Evolutionary conservation across 2,113 vertebrate genomes (phyloP), one percentile per base, ranked within the genome.

Genomic region (Loxodonta africana): DNA sequence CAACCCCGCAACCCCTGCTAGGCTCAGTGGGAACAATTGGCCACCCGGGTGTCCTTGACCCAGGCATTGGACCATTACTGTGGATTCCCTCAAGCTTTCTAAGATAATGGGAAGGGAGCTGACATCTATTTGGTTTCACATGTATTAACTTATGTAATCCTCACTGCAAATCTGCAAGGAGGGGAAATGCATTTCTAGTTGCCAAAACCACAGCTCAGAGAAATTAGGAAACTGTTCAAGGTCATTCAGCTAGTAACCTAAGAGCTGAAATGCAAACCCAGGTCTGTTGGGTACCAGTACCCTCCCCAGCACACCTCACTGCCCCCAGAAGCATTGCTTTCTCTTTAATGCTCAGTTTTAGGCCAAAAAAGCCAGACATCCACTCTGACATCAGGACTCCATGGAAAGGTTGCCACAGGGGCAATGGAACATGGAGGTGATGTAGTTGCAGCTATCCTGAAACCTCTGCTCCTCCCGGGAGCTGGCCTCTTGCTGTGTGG

Each of bases 331-430:
- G 18, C n/a, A 20, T 8, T 82, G 23, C 60, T 78, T 53, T 53
- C 71, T 92, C 14, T 77, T 90, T 84, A 69, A 65, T 53, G 88
- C 41, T 85, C 88, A 14, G 44, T n/a, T 87, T 74, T 25, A 82
- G 57, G 53, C 1, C 33, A 20, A 30, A 73, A 63, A 28, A 33
- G 26, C 25, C 82, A 76, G 9, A 41, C 8, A 17, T 86, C 48
- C 86, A 48, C 23, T 76, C 86, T 83, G 78, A 67, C 14, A 73
- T 26, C 37, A 94, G 73, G 73, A 92, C 53, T 21, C 11, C 33
- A 9, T 9, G 30, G 62, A 48, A 81, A 73, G 81, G 51, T 71
- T 92, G 46, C 77, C 73, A 80, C 14, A 25, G 86, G n/a, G 51
- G 82, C 4, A 4, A 7, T 7, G 14, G 63, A 57, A 76, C 25